Percentiles rank a stretch among this genome's conserved stretches.
Conservation (phyloP, 2,113 vertebrate genomes). For the Eupsittula cactorum region DNA sequence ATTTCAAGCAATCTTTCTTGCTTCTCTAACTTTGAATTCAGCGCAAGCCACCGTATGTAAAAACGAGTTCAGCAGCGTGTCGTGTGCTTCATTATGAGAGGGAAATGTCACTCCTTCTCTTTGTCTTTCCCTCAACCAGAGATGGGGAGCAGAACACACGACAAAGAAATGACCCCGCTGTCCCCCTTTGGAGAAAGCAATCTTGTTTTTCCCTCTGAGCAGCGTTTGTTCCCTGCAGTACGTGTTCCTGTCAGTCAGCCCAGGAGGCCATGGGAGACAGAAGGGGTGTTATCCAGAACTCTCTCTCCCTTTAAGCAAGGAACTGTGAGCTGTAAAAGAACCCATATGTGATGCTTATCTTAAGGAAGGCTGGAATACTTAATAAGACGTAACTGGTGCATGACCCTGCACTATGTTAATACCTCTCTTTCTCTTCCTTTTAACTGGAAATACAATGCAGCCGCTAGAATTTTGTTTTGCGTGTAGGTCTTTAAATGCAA, state of each 20-base stretch:
- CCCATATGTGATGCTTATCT: slow-evolving; percentile 57
- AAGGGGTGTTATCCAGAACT: slow-evolving; percentile 65
- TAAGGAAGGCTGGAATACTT: slow-evolving; percentile 56
- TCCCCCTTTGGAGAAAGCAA: background rate
- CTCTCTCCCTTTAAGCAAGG: slow-evolving; percentile 10
- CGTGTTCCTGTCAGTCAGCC: slow-evolving; percentile 50
- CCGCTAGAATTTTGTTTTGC: background rate
- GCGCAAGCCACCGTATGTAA: background rate
- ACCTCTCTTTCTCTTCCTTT: slow-evolving; percentile 8
- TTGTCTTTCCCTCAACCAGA: background rate
- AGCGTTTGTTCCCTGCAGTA: slow-evolving; percentile 32
- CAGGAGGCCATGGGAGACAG: slow-evolving; percentile 49
- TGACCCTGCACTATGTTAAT: slow-evolving; percentile 23
- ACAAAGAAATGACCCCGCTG: slow-evolving; percentile 7
- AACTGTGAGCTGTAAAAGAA: slow-evolving; percentile 58
- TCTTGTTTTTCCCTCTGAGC: background rate
- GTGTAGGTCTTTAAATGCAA: background rate
- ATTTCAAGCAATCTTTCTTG: background rate
- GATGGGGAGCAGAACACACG: slow-evolving; percentile 17
- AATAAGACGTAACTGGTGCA: slow-evolving; percentile 58
- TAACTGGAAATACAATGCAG: slow-evolving; percentile 19
- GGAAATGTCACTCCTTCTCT: slow-evolving; percentile 27
- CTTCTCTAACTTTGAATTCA: background rate
- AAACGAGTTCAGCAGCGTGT: background rate
- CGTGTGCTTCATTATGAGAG: background rate